A percentile compares a stretch with the other conserved stretches of the same genome.
These are phyloP conservation scores for Aurelia sp. DNA, from an alignment of 30 jellyfish, hydroid and myxozoan species.

Conservation along the genomic window DNA sequence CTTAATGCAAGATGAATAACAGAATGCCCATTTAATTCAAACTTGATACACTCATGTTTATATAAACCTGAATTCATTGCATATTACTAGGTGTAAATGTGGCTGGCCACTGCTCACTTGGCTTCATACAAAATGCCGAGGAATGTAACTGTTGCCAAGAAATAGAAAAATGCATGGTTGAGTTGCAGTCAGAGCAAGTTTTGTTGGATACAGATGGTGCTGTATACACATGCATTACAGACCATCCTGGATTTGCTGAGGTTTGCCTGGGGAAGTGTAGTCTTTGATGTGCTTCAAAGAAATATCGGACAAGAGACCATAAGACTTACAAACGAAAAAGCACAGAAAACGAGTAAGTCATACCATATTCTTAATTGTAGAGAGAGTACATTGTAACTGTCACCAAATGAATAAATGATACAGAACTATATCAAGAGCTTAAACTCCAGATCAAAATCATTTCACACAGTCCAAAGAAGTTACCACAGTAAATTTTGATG, in stretches of 20 bases:
- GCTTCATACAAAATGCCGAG: constrained; percentile 6
- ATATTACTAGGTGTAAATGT: constrained; percentile 6
- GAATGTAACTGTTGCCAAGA: constrained; percentile 23
- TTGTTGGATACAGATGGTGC: background rate
- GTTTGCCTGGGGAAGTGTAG: constrained; percentile 5
- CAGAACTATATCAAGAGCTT: too few relatives aligned
- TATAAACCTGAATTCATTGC: background rate
- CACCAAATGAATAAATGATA: too few relatives aligned
- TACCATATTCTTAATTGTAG: too few relatives aligned
- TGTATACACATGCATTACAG: background rate
- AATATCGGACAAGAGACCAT: constrained; percentile 2
- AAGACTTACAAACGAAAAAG: too few relatives aligned
- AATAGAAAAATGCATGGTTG: constrained; percentile 4
- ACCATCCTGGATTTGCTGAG: constrained; percentile 34
- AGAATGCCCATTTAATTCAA: too few relatives aligned
- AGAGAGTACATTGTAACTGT: too few relatives aligned
- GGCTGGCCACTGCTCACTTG: constrained; percentile 23
- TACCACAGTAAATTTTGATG: too few relatives aligned
- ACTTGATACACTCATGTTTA: background rate
- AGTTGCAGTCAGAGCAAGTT: constrained; percentile 17
- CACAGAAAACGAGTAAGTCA: too few relatives aligned
- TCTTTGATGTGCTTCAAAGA: background rate
- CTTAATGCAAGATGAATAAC: too few relatives aligned
- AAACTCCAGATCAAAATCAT: too few relatives aligned
- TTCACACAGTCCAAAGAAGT: too few relatives aligned